Evolutionary conservation across 2,113 vertebrate species (phyloP).

Genomic region (Datnioides undecimradiatus): DNA sequence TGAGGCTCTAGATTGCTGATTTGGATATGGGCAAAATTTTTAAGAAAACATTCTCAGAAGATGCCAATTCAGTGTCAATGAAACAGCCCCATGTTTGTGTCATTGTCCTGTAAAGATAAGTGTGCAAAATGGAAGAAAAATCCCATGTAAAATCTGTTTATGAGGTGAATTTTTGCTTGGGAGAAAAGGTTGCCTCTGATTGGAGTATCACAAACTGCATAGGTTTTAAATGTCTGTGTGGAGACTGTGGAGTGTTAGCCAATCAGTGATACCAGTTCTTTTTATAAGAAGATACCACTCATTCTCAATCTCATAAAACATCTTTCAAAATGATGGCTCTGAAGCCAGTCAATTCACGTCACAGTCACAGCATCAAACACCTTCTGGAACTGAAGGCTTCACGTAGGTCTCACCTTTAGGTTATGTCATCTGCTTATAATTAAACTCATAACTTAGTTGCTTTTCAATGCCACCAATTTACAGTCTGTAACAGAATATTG

Average conservation of each 20-base stretch:
- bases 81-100: conserved; percentile 29
- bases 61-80: conserved; percentile 19
- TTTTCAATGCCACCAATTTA: conserved; percentile 27
- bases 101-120: background rate
- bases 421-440: conserved; percentile 6
- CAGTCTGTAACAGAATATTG: conserved; percentile 35
- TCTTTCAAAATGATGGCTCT: conserved; percentile 21
- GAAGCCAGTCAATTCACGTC: conserved; percentile 19
- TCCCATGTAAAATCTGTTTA: conserved; percentile 9
- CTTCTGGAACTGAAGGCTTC: conserved; percentile 6
- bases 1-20: conserved; percentile 27
- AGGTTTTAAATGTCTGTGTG: conserved; percentile 24
- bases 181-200: conserved; percentile 22
- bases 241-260: conserved; percentile 24
- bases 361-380: conserved; percentile 31
- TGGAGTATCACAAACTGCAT: conserved; percentile 60
- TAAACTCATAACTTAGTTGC: conserved; percentile 14
- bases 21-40: conserved; percentile 21
- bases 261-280: conserved; percentile 6
- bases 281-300: background rate
- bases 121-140: conserved; percentile 3
- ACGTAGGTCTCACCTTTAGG: background rate
- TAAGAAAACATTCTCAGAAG: conserved; percentile 36
- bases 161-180: conserved; percentile 25
- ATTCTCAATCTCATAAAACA: background rate